Percentiles rank a stretch among this genome's conserved stretches.
Evolutionary conservation across 2,113 vertebrate genomes (phyloP).

Genomic region (Columbina picui): DNA sequence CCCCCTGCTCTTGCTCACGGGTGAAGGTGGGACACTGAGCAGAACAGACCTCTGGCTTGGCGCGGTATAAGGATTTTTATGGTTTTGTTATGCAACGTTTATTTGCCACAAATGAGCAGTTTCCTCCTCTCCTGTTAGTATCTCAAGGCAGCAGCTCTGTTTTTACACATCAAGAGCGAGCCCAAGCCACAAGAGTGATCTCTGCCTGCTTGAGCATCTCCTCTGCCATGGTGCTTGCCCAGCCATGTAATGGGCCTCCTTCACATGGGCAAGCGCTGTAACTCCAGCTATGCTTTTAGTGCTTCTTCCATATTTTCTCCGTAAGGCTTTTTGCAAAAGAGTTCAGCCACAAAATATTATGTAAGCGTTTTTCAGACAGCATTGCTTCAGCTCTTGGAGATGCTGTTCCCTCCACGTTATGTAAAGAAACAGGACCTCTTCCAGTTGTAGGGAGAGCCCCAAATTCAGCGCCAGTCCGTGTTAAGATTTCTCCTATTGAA

Average conservation of each 20-base stretch:
- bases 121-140: neutral
- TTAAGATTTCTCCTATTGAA: neutral
- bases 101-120: neutral
- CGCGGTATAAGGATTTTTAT: rapidly evolving
- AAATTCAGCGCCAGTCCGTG: neutral
- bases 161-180: neutral
- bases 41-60: neutral
- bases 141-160: neutral
- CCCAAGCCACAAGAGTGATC: neutral
- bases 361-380: neutral
- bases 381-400: neutral
- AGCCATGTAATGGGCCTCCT: neutral
- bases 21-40: neutral
- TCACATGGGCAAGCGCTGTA: rapidly evolving
- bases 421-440: neutral
- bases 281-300: neutral
- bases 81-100: neutral
- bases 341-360: neutral
- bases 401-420: neutral
- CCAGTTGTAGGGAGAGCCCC: neutral
- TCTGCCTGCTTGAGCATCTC: neutral
- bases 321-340: neutral
- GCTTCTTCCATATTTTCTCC: neutral
- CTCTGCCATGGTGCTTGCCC: neutral
- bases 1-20: neutral